Evolutionary conservation across 1,140 invertebrate genomes (phyloP).

Genomic region (Mercenaria mercenaria): DNA sequence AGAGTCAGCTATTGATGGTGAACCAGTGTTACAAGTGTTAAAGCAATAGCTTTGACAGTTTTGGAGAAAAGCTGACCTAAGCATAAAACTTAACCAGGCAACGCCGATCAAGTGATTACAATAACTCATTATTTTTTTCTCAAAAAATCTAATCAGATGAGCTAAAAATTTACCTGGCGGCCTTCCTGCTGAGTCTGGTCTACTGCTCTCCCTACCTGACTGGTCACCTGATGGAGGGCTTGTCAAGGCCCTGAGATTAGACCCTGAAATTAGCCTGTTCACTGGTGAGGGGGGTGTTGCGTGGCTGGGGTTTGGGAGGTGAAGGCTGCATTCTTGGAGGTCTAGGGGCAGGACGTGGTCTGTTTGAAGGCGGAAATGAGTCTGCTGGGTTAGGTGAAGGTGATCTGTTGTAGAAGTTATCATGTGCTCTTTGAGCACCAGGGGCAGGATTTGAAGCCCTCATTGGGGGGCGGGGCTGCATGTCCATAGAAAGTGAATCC

Average conservation of each 20-base stretch:
- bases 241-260: slow-evolving; percentile 53
- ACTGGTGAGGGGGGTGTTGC: slow-evolving; percentile 52
- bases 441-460: slow-evolving; percentile 48
- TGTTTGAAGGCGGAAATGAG: slow-evolving; percentile 34
- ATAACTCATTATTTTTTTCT: no score
- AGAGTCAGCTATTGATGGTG: no score
- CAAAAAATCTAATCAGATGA: no score
- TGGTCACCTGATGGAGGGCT: slow-evolving; percentile 40
- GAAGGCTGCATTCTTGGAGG: slow-evolving; percentile 67
- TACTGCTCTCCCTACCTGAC: slow-evolving; percentile 48
- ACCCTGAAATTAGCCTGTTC: slow-evolving; percentile 71
- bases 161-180: slow-evolving; percentile 78
- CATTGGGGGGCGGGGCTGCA: slow-evolving; percentile 43
- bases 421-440: slow-evolving; percentile 26
- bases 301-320: slow-evolving; percentile 64
- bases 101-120: no score
- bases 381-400: slow-evolving; percentile 37
- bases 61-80: no score
- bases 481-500: slow-evolving; percentile 44
- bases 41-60: no score
- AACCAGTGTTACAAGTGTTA: no score
- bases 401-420: slow-evolving; percentile 53
- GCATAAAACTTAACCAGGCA: no score
- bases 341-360: slow-evolving; percentile 71
- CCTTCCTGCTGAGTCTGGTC: slow-evolving; percentile 70